Conservation (phyloP, 2,113 vertebrate species). For the Clarias magur region DNA sequence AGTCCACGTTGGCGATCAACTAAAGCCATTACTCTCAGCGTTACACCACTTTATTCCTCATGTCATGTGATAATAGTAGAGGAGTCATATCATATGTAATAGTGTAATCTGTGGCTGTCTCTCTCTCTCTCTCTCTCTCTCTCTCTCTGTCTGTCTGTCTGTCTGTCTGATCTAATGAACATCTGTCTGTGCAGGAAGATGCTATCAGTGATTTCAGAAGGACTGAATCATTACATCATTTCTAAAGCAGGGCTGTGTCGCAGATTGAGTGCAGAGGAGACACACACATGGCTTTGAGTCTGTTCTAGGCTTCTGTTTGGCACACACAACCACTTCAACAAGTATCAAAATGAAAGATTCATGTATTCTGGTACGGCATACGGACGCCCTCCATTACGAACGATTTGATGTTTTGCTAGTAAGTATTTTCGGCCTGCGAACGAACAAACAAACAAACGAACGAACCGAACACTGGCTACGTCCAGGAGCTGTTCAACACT, state of each 20-base stretch:
- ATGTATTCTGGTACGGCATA: background rate
- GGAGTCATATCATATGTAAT: background rate
- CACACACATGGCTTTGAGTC: background rate
- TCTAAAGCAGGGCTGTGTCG: background rate
- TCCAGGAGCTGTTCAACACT: no score
- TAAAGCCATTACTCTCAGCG: background rate
- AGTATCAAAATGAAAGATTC: background rate
- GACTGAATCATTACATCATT: conserved; percentile 8
- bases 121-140: no score
- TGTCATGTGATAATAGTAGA: background rate
- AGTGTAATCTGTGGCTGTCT: background rate
- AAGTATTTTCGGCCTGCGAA: no score
- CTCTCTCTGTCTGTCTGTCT: background rate
- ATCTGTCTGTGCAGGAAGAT: conserved; percentile 24
- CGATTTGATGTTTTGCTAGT: no score
- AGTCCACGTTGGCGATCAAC: background rate
- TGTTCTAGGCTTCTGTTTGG: background rate
- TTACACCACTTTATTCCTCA: background rate
- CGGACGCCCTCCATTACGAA: no score
- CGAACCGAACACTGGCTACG: no score
- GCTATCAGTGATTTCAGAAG: conserved; percentile 34
- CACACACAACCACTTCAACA: background rate
- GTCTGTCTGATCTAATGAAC: background rate
- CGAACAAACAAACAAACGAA: no score
- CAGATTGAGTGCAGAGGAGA: background rate